A percentile compares a stretch with the other conserved stretches of the same genome.
phyloP scores from a whole-genome alignment of 2,888 invertebrate species.

The Sclerodermus sp. region DNA sequence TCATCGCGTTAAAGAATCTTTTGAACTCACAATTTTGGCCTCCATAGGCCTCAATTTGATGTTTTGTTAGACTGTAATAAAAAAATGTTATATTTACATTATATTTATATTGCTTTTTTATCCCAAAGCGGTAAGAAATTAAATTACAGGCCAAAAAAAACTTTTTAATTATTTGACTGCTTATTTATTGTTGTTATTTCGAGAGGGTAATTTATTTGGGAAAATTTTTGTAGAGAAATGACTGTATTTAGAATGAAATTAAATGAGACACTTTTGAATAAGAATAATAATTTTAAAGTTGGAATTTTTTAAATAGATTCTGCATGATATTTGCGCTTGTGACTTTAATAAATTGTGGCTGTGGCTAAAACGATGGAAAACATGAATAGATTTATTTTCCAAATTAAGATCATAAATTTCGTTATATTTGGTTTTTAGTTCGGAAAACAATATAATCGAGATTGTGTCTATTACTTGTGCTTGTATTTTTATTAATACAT shows the following conservation, averaged over 20 bases:
- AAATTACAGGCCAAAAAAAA: background rate
- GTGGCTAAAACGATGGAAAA: constrained; percentile 14
- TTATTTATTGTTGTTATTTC: background rate
- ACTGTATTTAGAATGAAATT: constrained; percentile 20
- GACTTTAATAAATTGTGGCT: constrained; percentile 26
- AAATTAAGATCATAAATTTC: constrained; percentile 12
- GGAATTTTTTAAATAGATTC: constrained; percentile 9
- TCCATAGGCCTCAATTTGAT: no score
- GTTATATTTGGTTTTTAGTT: constrained; percentile 16
- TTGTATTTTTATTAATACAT: no score
- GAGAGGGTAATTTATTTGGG: background rate
- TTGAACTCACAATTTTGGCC: no score
- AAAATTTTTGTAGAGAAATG: background rate
- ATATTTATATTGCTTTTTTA: no score
- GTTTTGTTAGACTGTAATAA: background rate
- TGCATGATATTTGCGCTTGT: constrained; percentile 14
- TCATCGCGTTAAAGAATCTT: no score
- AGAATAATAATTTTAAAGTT: constrained; percentile 10
- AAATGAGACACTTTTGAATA: constrained; percentile 10
- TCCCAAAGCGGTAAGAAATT: background rate
- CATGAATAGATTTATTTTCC: constrained; percentile 19
- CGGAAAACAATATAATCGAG: constrained; percentile 6
- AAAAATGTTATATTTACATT: background rate
- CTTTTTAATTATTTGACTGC: constrained; percentile 19
- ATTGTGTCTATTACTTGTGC: no score